Percentiles rank a stretch among this genome's conserved stretches.
These are phyloP conservation scores for Shinisaurus crocodilurus DNA, from an alignment of 2,113 vertebrate genomes.

Conservation along the genomic window DNA sequence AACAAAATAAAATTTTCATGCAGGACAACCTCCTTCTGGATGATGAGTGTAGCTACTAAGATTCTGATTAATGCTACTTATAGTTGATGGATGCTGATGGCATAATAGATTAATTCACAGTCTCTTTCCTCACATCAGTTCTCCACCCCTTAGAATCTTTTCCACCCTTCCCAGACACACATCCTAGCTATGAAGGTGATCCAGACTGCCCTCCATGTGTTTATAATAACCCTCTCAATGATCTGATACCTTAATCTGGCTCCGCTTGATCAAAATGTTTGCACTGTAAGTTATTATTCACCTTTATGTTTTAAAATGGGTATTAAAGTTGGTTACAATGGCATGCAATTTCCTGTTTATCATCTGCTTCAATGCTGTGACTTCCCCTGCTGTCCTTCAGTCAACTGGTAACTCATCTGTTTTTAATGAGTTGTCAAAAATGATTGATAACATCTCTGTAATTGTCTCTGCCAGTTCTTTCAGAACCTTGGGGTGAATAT, in stretches of 20 bases:
- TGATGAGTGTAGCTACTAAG: not conserved
- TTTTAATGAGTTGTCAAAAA: slow-evolving; percentile 64
- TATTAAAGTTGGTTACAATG: slow-evolving; percentile 35
- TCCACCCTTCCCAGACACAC: not conserved
- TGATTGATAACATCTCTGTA: slow-evolving; percentile 51
- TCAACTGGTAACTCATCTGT: slow-evolving; percentile 51
- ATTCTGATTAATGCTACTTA: slow-evolving; percentile 16
- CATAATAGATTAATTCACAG: not conserved
- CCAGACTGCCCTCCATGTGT: not conserved
- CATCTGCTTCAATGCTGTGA: slow-evolving; percentile 41
- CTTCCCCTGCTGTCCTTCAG: slow-evolving; percentile 54
- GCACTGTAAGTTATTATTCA: slow-evolving; percentile 17
- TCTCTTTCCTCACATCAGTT: slow-evolving; percentile 1
- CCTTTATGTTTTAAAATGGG: slow-evolving; percentile 2
- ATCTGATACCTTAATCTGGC: slow-evolving; percentile 4
- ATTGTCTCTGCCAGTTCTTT: slow-evolving; percentile 50
- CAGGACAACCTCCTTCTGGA: not conserved
- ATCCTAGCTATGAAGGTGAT: not conserved
- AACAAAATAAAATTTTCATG: not conserved
- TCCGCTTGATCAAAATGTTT: slow-evolving; percentile 3
- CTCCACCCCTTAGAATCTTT: not conserved
- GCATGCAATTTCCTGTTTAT: slow-evolving; percentile 46
- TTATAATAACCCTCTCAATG: not conserved
- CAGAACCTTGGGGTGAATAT: slow-evolving; percentile 52
- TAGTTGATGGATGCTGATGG: slow-evolving; percentile 1